Base-by-base conservation (phyloP, 2,888 invertebrate genomes). In the Erebia ligea region DNA sequence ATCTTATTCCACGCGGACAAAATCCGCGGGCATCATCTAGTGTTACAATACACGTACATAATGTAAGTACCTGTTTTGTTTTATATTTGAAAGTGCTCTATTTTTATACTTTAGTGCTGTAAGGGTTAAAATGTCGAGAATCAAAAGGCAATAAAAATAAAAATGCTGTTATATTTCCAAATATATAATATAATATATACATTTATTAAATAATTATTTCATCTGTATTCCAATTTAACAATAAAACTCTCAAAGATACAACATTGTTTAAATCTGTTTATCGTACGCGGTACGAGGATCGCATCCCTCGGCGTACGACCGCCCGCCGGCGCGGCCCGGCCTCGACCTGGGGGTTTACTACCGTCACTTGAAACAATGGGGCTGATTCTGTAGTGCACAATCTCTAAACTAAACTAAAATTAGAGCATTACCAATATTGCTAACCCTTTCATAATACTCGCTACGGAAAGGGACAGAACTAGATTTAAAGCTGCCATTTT, bases 111-210 rank as follows among this genome's bases (percentile, higher is more conserved):
- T 40, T 40, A 59, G 59, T 11, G 15, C 17, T 17, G 17, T 59
- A 40, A 59, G 59, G 59, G 17, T 59, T 17, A n/a, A 59, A 59
- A 9, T 40, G 59, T 11, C 59, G 40, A 59, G 40, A 58, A 40
- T 40, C 58, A 59, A 59, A 19, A 25, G 61, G 19, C 45, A 63
- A 17, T 59, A n/a, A 21, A 73, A 76, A 75, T 72, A 72, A 76
- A 72, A 76, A 67, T 69, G 50, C 73, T 19, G 40, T 15, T 73
- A 63, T 87, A 89, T 87, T 89, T 93, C 91, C 92, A 94, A 93
- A 94, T 94, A 93, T 93, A 93, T 91, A 92, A 93, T 91, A 92
- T 91, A 93, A 93, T 94, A 93, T 93, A 93, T 91, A 92, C 92
- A 94, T 93, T 92, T 89, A 92, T 93, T 94, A 90, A 93, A 93